Base-by-base conservation (phyloP, 1,140 invertebrate genomes). In the Sminthurides bifidus region DNA sequence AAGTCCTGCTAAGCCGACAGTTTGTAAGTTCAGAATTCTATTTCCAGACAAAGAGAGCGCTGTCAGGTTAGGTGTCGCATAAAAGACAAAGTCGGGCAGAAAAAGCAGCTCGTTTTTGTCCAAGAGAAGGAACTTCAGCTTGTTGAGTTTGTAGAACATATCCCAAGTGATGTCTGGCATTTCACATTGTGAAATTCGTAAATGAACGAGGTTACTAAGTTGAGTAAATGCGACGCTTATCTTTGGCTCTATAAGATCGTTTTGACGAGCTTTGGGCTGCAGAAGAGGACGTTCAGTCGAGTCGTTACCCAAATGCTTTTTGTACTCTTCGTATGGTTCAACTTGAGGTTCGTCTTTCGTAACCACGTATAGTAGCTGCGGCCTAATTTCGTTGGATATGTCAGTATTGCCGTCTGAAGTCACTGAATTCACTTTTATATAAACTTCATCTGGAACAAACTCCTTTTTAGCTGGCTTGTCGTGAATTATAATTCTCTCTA, bases 41-140 rank as follows among this genome's bases (percentile, higher is more conserved):
- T 84, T 84, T 41, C 75, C 70, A 0, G 81, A 75, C 44, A 84
- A 62, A 1, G 80, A 83, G 21, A 84, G 65, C 3, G 70, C 72
- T 68, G 72, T 77, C 17, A 83, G 65, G 61, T 79, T 77, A 15
- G 76, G 74, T 1, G 80, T 79, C 2, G 80, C 80, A 65, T 80
- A 80, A 59, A 83, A 81, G 17, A 79, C 76, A 67, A 83, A 83
- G 46, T 81, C 75, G 10, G 80, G 79, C 43, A 83, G 74, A 41
- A 79, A 77, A 61, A 74, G 72, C 8, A 83, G 72, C 38, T 75
- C 72, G 61, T 82, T 83, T 52, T 73, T 74, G 44, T 81, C 79
- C 27, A 83, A 63, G 23, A 79, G 77, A 17, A 83, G 70, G 60
- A 76, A 77, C 54, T 76, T 69, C 10, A 83, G 63, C 48, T 74